Evolutionary conservation across 2,797 vertebrate genomes (phyloP).

Genomic region (Halcyon smyrnensis): DNA sequence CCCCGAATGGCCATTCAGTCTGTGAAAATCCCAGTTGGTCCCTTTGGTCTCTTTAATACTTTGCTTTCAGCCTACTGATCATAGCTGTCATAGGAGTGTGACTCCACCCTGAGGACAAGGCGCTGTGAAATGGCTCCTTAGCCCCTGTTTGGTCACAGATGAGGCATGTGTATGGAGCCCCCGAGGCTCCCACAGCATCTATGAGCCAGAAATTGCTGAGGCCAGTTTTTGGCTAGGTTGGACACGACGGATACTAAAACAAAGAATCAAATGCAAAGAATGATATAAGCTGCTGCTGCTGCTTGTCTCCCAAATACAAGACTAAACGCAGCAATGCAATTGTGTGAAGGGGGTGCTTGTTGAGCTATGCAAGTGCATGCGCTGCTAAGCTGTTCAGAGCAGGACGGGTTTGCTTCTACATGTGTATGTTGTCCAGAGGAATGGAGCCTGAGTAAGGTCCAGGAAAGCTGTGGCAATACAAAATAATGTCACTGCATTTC

Average conservation of each 20-base stretch:
- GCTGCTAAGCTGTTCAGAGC: not conserved
- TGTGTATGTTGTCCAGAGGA: not conserved
- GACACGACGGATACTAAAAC: not conserved
- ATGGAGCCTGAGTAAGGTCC: not conserved
- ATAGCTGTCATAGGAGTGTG: not conserved
- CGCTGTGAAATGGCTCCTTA: not conserved
- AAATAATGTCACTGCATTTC: not conserved
- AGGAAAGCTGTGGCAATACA: not conserved
- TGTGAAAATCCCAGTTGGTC: constrained; percentile 14
- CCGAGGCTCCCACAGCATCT: not conserved
- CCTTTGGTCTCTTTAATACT: not conserved
- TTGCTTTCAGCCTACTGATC: constrained; percentile 1
- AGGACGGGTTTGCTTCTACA: not conserved
- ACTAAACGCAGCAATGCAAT: not conserved
- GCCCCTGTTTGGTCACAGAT: constrained; percentile 44
- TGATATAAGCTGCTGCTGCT: not conserved
- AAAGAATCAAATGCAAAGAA: not conserved
- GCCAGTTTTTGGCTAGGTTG: constrained; percentile 34
- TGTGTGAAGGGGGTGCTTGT: not conserved
- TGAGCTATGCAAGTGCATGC: not conserved
- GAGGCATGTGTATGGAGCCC: constrained; percentile 36
- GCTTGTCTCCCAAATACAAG: not conserved
- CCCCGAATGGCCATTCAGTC: not conserved
- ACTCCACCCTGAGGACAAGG: constrained; percentile 46
- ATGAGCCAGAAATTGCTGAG: constrained; percentile 2